Evolutionary conservation across 64 coral and sea anemone species (phyloP).

Genomic region (Stichodactyla helianthus): DNA sequence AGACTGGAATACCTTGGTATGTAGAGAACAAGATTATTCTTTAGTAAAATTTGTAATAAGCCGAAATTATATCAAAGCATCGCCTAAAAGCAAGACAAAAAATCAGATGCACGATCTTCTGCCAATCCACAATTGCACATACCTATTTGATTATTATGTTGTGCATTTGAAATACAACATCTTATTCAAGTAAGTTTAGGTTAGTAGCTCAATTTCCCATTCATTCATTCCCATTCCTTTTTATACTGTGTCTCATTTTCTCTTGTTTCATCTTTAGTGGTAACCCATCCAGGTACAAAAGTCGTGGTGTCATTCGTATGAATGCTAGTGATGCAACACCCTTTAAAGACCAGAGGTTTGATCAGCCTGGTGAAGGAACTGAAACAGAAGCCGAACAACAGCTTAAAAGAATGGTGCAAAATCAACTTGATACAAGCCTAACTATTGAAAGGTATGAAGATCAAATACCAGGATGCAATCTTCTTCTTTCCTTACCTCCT

Average conservation of each 20-base stretch:
- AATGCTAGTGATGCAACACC: constrained; percentile 58
- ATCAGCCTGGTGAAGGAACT: constrained; percentile 76
- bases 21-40: neutral
- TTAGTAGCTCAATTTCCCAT: too few species aligned
- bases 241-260: neutral
- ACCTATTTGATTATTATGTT: too few species aligned
- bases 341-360: constrained; percentile 90
- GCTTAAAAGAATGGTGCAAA: constrained; percentile 80
- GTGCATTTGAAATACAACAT: too few species aligned
- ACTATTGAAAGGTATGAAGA: constrained; percentile 68
- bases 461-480: neutral
- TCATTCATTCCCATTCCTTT: neutral
- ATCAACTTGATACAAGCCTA: constrained; percentile 80
- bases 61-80: too few species aligned
- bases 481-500: too few species aligned
- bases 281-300: constrained; percentile 90
- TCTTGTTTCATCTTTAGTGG: constrained; percentile 55
- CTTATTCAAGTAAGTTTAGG: too few species aligned
- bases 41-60: too few species aligned
- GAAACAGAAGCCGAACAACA: constrained; percentile 94
- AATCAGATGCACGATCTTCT: too few species aligned
- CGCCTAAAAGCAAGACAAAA: too few species aligned
- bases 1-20: constrained; percentile 82
- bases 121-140: too few species aligned
- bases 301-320: constrained; percentile 85